Percentiles rank a stretch among this genome's conserved stretches.
These are phyloP conservation scores for Scaptomyza polygonia DNA, from an alignment of 2,888 invertebrate genomes.

Conservation along the genomic window DNA sequence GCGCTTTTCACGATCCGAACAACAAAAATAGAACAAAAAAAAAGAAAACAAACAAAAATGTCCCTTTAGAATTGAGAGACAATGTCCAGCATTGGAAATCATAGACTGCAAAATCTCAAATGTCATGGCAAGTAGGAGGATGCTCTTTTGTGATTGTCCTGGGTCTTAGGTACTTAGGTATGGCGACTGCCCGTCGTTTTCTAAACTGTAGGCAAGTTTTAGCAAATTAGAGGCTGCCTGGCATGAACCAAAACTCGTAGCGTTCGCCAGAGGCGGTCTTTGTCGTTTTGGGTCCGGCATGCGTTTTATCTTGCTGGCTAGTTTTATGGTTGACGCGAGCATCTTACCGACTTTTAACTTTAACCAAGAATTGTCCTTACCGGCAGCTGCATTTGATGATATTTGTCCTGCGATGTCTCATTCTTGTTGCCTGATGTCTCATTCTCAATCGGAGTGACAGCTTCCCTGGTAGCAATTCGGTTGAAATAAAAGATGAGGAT, in stretches of 20 bases:
- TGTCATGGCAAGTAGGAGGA: slow-evolving; percentile 62
- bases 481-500: slow-evolving; percentile 29
- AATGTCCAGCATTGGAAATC: slow-evolving; percentile 68
- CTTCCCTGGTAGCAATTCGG: slow-evolving; percentile 73
- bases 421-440: slow-evolving; percentile 56
- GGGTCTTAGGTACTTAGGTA: slow-evolving; percentile 15
- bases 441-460: slow-evolving; percentile 34
- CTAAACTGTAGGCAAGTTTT: slow-evolving; percentile 77
- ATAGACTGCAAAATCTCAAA: slow-evolving; percentile 78
- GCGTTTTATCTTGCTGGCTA: slow-evolving; percentile 62
- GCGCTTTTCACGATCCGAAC: slow-evolving; percentile 65
- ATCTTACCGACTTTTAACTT: slow-evolving; percentile 55
- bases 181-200: slow-evolving; percentile 49
- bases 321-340: slow-evolving; percentile 73
- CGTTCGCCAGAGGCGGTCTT: slow-evolving; percentile 65
- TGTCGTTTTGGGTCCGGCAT: slow-evolving; percentile 34
- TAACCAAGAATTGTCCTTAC: slow-evolving; percentile 48
- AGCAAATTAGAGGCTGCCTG: slow-evolving; percentile 71
- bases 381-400: slow-evolving; percentile 70
- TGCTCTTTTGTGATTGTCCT: slow-evolving; percentile 51
- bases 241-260: slow-evolving; percentile 43
- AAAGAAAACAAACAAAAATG: neutral
- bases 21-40: slow-evolving; percentile 1
- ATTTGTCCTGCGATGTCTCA: slow-evolving; percentile 35
- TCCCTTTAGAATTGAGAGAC: slow-evolving; percentile 40